These are phyloP conservation scores for Semibalanus balanoides DNA, from an alignment of 1,140 invertebrate genomes.

Conservation along the genomic window DNA sequence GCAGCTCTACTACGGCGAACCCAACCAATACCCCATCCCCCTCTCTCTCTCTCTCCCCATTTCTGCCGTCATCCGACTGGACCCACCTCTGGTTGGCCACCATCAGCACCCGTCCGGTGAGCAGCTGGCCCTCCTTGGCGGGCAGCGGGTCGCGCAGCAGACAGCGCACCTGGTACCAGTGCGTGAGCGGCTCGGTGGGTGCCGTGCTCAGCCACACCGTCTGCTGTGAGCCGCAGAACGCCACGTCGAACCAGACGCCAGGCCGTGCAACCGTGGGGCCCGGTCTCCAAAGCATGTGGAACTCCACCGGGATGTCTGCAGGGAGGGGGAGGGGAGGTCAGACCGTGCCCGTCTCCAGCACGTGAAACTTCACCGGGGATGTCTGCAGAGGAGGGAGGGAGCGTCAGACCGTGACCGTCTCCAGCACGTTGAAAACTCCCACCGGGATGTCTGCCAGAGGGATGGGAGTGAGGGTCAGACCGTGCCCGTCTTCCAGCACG, in stretches of 20 bases:
- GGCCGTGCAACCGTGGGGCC: slow-evolving; percentile 88
- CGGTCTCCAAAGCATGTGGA: slow-evolving; percentile 81
- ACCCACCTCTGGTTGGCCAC: slow-evolving; percentile 76
- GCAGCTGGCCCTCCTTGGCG: slow-evolving; percentile 80
- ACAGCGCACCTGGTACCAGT: slow-evolving; percentile 98
- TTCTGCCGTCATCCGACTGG: too few species aligned
- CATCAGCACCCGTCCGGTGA: slow-evolving; percentile 74
- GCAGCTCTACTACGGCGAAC: too few species aligned
- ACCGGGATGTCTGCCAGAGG: too few species aligned
- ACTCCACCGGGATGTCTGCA: slow-evolving; percentile 83
- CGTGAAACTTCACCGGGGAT: slow-evolving; percentile 88
- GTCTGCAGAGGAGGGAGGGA: slow-evolving; percentile 36
- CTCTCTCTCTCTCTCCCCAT: too few species aligned
- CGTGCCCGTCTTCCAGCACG: too few species aligned
- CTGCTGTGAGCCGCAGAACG: slow-evolving; percentile 79
- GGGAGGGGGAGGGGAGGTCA: slow-evolving; percentile 16
- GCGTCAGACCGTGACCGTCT: too few species aligned
- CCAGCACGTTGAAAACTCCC: too few species aligned
- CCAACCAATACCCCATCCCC: too few species aligned
- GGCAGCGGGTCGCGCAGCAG: slow-evolving; percentile 85
- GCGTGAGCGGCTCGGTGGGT: slow-evolving; percentile 94
- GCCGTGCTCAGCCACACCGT: slow-evolving; percentile 96
- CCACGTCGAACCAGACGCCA: slow-evolving; percentile 99
- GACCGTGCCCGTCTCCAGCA: slow-evolving; percentile 63
- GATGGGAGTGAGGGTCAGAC: too few species aligned